Base-by-base conservation (phyloP, 2,113 vertebrate genomes). In the Pogona vitticeps region DNA sequence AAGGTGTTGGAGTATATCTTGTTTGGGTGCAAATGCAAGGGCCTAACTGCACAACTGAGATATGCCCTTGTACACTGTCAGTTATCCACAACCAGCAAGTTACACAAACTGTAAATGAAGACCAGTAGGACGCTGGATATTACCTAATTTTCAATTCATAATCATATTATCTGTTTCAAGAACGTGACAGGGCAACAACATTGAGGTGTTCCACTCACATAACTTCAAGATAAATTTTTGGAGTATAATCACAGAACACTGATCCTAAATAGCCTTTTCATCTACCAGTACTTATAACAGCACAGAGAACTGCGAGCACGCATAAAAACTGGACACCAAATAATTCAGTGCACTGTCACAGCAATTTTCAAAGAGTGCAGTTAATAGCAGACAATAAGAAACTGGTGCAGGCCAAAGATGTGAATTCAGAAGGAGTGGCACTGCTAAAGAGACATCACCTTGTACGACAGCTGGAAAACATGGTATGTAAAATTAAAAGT, bases 401-500 rank as follows among this genome's bases (percentile, higher is more conserved):
- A 87, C n/a, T 15, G 28, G 31, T 73, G 23, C 65, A 63, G n/a
- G 61, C n/a, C 58, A 67, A 46, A 82, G 59, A 56, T 33, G 71
- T 31, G 33, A 67, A 75, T 28, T 76, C 38, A 52, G 56, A 86
- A 86, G 23, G 59, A 23, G 38, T 15, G 3, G 71, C n/a, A 76
- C n/a, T 63, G 72, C 59, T 84, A 70, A 82, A 87, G 91, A 89
- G 80, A 88, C 76, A 20, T 52, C 76, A 85, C 80, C 59, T 21
- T 72, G 8, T 72, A 5, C 18, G 6, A 87, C 70, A 72, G 84
- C 72, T 91, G 52, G 78, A 84, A 86, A 91, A 92, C 84, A 92
- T 18, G 1, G 1, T 88, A 89, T 63, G 90, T 76, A 85, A 90
- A 81, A 91, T 59, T 89, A 90, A 89, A 92, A 92, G 84, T 10